Conservation (phyloP, 2,113 vertebrate genomes). For the Pseudorhombus dupliciocellatus region DNA sequence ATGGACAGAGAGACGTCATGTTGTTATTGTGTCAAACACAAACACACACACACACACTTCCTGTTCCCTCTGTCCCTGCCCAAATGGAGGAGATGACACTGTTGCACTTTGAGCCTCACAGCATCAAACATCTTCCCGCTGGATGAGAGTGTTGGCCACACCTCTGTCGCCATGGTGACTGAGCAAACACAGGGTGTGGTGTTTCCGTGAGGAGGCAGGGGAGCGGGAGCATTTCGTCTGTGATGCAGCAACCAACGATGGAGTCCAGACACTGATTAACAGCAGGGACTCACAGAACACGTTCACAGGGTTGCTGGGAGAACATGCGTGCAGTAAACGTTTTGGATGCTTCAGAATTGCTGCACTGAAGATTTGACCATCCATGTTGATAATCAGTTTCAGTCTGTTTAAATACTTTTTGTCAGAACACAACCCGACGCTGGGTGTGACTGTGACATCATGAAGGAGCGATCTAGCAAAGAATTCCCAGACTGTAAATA, state of each 20-base stretch:
- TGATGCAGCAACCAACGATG: conserved; percentile 1
- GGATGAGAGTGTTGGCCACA: conserved; percentile 44
- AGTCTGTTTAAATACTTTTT: no score
- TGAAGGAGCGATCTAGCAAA: no score
- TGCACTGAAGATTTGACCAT: no score
- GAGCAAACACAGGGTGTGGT: conserved; percentile 42
- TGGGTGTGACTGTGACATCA: background rate
- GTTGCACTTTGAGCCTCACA: background rate
- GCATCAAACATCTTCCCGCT: conserved; percentile 13
- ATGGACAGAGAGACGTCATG: background rate
- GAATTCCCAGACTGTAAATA: conserved; percentile 63
- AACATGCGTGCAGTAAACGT: no score
- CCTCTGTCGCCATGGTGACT: conserved; percentile 49
- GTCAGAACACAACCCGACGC: no score
- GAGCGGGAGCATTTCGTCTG: background rate
- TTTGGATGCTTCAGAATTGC: no score
- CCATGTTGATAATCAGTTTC: no score
- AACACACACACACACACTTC: background rate
- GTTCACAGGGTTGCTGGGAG: no score
- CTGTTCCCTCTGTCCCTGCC: no score
- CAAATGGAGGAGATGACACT: background rate
- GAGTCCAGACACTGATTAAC: conserved; percentile 49
- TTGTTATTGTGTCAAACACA: background rate
- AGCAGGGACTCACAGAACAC: background rate
- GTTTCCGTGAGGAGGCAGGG: background rate